A percentile compares a stretch with the other conserved stretches of the same genome.
These are phyloP conservation scores for Rostratula benghalensis DNA, from an alignment of 2,113 vertebrate species.

Conservation along the genomic window DNA sequence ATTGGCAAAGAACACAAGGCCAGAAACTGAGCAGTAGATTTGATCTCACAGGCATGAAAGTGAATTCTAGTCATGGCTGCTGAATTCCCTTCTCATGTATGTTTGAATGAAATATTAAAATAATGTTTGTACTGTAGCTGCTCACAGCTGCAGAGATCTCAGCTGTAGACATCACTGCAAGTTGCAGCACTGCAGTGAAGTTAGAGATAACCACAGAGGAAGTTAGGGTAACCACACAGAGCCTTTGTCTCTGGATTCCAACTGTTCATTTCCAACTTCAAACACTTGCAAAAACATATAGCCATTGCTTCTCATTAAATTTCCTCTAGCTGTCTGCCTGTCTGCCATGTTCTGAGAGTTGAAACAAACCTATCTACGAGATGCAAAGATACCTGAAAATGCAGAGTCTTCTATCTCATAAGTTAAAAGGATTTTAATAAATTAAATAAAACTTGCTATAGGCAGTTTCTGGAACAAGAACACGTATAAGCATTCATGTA, in stretches of 20 bases:
- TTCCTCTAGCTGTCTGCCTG: neutral
- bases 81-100: neutral
- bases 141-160: neutral
- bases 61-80: neutral
- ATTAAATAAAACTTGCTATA: neutral
- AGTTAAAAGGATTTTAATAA: neutral
- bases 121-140: neutral
- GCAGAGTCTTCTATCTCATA: neutral
- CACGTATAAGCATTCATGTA: neutral
- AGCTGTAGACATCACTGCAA: neutral
- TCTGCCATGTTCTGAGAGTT: neutral
- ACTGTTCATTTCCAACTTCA: conserved; percentile 1
- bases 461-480: neutral
- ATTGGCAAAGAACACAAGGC: neutral
- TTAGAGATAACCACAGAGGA: neutral
- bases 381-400: neutral
- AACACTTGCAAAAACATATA: neutral
- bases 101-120: conserved; percentile 6
- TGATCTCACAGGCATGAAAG: neutral
- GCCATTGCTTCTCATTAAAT: neutral
- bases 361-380: neutral
- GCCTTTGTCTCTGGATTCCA: neutral
- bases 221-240: neutral
- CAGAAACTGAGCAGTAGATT: neutral
- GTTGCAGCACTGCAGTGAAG: neutral